Evolutionary conservation across 2,888 invertebrate genomes (phyloP).

Genomic region (Melieria omissa): DNA sequence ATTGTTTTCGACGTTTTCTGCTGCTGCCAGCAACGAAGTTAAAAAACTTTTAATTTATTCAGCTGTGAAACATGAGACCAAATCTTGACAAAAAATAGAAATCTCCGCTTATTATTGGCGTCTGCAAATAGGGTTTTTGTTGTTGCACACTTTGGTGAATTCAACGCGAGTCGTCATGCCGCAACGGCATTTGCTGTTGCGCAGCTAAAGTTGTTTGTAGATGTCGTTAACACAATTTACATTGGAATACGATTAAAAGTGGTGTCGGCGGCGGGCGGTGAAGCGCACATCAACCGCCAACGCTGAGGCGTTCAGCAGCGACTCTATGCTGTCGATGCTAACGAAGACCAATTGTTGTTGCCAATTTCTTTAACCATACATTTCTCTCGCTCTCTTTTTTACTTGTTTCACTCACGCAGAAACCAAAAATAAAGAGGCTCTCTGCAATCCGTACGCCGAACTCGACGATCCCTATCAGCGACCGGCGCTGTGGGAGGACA

Average conservation of each 20-base stretch:
- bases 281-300: not conserved
- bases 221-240: slow-evolving; percentile 14
- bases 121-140: not conserved
- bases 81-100: slow-evolving; percentile 5
- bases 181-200: slow-evolving; percentile 15
- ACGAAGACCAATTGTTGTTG: not conserved
- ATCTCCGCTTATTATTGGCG: not conserved
- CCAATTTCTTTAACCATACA: not conserved
- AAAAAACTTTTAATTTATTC: slow-evolving; percentile 37
- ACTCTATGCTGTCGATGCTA: too few species aligned
- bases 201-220: slow-evolving; percentile 15
- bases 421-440: slow-evolving; percentile 67
- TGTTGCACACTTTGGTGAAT: too few species aligned
- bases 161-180: not conserved
- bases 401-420: slow-evolving; percentile 46
- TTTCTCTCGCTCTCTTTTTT: slow-evolving; percentile 1
- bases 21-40: slow-evolving; percentile 5
- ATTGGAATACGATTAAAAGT: slow-evolving; percentile 11
- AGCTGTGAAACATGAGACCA: slow-evolving; percentile 57
- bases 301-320: not conserved
- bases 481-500: slow-evolving; percentile 92
- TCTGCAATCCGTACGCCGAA: slow-evolving; percentile 58
- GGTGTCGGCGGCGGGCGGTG: not conserved
- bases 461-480: slow-evolving; percentile 86
- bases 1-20: not conserved